Percentiles rank a stretch among this genome's conserved stretches.
phyloP scores from a whole-genome alignment of 53 echinoderm and acorn worm genomes.

The Paelopatides confundens region DNA sequence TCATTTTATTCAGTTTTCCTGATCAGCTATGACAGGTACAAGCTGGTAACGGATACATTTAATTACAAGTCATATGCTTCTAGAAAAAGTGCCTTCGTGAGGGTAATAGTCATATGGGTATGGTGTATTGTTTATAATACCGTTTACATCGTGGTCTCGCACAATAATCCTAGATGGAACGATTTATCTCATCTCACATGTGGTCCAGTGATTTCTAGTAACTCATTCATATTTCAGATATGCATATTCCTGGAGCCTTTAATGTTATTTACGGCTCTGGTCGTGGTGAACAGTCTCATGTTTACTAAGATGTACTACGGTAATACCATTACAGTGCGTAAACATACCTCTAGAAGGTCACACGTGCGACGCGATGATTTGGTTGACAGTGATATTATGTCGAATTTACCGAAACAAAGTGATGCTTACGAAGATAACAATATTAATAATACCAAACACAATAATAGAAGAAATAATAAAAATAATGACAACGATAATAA shows the following conservation, averaged over 20 bases:
- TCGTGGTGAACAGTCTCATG: constrained; percentile 11
- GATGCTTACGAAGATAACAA: not conserved
- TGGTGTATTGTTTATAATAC: constrained; percentile 31
- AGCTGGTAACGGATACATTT: constrained; percentile 30
- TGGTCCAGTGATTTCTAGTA: constrained; percentile 21
- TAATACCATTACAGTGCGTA: not conserved
- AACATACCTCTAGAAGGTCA: not conserved
- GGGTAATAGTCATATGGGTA: not conserved
- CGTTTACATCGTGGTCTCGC: constrained; percentile 18
- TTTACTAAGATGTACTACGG: constrained; percentile 24
- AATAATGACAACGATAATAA: not conserved
- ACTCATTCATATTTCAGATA: not conserved
- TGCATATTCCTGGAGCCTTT: constrained; percentile 27
- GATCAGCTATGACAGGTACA: constrained; percentile 27
- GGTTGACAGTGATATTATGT: not conserved
- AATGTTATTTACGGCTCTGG: not conserved
- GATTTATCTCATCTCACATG: constrained; percentile 9
- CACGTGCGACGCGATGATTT: not conserved
- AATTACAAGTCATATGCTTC: constrained; percentile 11
- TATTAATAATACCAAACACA: not conserved
- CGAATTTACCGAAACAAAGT: not conserved
- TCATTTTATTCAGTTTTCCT: constrained; percentile 35
- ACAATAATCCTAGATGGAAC: constrained; percentile 7
- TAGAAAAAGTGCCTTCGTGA: not conserved
- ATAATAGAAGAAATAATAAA: not conserved